phyloP scores from a whole-genome alignment of 2,888 invertebrate species.

The Drosophila kambysellisi region DNA sequence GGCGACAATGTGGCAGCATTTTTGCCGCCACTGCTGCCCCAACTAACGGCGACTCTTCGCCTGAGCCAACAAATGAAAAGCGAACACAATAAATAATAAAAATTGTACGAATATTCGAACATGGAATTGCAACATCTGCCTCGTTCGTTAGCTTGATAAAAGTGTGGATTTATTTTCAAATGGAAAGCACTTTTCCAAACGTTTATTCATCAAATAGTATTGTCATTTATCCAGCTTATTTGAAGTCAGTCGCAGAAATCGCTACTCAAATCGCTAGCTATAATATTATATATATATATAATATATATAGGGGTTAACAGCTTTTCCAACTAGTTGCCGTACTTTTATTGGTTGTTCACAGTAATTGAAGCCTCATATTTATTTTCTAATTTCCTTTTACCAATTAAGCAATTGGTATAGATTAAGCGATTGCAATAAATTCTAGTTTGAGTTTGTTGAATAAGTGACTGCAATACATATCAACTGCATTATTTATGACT shows the following conservation, averaged over 20 bases:
- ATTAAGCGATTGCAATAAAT: slow-evolving; percentile 4
- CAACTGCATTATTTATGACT: slow-evolving; percentile 15
- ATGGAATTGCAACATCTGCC: slow-evolving; percentile 24
- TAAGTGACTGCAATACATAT: slow-evolving; percentile 5
- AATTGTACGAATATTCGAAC: slow-evolving; percentile 5
- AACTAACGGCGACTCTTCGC: background rate
- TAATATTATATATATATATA: too few relatives aligned
- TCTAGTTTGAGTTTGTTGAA: background rate
- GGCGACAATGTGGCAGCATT: slow-evolving; percentile 75
- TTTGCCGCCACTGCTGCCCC: slow-evolving; percentile 34
- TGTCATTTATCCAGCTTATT: background rate
- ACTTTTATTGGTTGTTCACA: background rate
- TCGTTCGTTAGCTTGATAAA: background rate
- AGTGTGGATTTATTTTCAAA: slow-evolving; percentile 1
- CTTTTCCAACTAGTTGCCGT: background rate
- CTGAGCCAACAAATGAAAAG: slow-evolving; percentile 24
- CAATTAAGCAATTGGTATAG: background rate
- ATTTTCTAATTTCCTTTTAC: background rate
- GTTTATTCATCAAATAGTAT: background rate
- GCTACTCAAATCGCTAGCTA: background rate
- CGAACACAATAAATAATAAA: slow-evolving; percentile 11
- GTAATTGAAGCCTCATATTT: background rate
- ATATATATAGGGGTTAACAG: background rate
- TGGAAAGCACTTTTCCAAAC: background rate
- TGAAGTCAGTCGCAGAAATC: background rate